Conservation (phyloP, 2,113 vertebrate genomes). For the Hippopotamus amphibius region DNA sequence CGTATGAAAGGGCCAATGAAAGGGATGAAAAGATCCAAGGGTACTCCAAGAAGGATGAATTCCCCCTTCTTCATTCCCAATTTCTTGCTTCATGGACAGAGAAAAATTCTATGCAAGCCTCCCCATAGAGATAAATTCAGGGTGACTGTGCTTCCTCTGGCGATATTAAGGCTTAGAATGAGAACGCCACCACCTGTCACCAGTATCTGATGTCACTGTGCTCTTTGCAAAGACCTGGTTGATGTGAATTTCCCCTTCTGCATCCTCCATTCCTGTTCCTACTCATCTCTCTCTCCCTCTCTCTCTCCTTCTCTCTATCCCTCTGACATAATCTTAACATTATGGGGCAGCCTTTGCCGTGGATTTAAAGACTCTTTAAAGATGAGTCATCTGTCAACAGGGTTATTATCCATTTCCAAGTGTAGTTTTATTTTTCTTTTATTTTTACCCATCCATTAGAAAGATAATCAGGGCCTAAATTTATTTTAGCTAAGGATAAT, state of each 20-base stretch:
- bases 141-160: conserved; percentile 29
- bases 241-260: not conserved
- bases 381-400: not conserved
- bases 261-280: not conserved
- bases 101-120: not conserved
- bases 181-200: not conserved
- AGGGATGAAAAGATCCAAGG: not conserved
- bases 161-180: not conserved
- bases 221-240: conserved; percentile 37
- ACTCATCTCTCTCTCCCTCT: not conserved
- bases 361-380: not conserved
- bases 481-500: not conserved
- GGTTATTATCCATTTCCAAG: not conserved
- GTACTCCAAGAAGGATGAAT: not conserved
- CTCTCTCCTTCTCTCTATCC: not conserved
- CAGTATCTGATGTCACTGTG: not conserved
- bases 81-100: conserved; percentile 13
- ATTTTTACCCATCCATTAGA: conserved; percentile 1
- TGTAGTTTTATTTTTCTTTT: not conserved
- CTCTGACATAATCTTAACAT: not conserved
- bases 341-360: not conserved
- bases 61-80: not conserved
- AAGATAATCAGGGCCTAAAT: not conserved
- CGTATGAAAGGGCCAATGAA: conserved; percentile 70
- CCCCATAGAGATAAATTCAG: not conserved